phyloP scores from a whole-genome alignment of 2,797 vertebrate genomes.

The Typhlichthys subterraneus region DNA sequence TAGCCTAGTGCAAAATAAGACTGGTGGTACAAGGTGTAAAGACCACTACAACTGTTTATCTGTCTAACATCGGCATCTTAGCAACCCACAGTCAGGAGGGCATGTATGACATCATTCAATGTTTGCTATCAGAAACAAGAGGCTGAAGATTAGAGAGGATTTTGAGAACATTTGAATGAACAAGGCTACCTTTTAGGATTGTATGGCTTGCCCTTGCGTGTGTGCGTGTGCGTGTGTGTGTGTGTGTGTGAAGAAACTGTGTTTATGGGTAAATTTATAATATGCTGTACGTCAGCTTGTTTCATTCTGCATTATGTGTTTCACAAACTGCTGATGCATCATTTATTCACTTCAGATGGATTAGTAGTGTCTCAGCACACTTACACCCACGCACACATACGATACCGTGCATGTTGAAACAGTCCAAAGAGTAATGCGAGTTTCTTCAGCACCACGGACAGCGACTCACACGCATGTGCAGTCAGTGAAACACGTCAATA shows the following conservation, averaged over 20 bases:
- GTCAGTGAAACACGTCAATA: background rate
- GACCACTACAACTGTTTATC: constrained; percentile 17
- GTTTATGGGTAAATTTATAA: background rate
- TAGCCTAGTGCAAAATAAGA: background rate
- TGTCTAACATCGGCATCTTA: constrained; percentile 21
- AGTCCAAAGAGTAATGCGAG: constrained; percentile 33
- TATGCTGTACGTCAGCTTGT: constrained; percentile 1
- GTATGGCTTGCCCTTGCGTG: background rate
- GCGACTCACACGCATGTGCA: constrained; percentile 26
- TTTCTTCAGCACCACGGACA: constrained; percentile 76
- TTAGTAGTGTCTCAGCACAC: constrained; percentile 8
- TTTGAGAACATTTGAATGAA: too few relatives aligned
- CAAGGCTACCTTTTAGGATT: too few relatives aligned
- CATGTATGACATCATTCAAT: constrained; percentile 48
- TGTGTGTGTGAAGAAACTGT: background rate
- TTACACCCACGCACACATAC: constrained; percentile 13
- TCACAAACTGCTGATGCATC: constrained; percentile 66
- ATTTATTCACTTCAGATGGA: constrained; percentile 36
- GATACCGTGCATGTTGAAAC: constrained; percentile 51
- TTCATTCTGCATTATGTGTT: constrained; percentile 28
- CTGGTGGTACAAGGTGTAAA: constrained; percentile 11
- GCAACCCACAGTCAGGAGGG: constrained; percentile 14
- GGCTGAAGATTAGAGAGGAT: background rate
- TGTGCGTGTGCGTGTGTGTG: constrained; percentile 1
- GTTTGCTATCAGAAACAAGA: constrained; percentile 31